Conservation (phyloP, 2,888 invertebrate genomes). For the Phyto melanocephala region DNA sequence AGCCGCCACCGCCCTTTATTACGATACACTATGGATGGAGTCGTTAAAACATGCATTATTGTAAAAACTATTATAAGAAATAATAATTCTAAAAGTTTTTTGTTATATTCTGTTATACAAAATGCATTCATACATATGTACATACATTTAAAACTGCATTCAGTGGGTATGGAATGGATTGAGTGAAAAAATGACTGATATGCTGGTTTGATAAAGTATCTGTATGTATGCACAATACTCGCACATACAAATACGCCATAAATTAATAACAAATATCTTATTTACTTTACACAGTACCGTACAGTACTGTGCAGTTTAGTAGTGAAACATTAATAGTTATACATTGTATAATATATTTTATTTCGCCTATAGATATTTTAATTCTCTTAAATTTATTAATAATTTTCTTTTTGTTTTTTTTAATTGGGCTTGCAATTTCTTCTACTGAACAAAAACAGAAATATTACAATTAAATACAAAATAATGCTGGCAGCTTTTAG, state of each 20-base stretch:
- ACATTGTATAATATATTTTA: too few species aligned
- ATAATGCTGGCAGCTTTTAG: too few species aligned
- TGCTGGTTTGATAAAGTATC: constrained; percentile 54
- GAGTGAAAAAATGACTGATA: constrained; percentile 51
- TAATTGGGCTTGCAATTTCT: too few species aligned
- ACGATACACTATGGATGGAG: constrained; percentile 33
- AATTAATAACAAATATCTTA: not conserved
- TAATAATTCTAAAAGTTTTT: constrained; percentile 14
- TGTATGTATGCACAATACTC: not conserved
- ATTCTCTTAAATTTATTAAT: too few species aligned
- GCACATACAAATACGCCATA: not conserved
- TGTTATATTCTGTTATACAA: not conserved
- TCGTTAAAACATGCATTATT: constrained; percentile 23
- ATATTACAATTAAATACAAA: too few species aligned
- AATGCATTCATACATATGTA: not conserved
- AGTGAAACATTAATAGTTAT: too few species aligned
- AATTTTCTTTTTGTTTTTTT: too few species aligned
- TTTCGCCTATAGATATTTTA: too few species aligned
- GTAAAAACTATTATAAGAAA: not conserved
- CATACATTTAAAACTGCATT: not conserved
- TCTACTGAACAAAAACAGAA: too few species aligned
- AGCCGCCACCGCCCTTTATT: constrained; percentile 49
- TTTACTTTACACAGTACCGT: too few species aligned
- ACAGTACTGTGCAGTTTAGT: too few species aligned
- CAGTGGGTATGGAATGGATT: constrained; percentile 25